These are phyloP conservation scores for Oreochromis niloticus DNA, from an alignment of 2,113 vertebrate species.

Conservation along the genomic window DNA sequence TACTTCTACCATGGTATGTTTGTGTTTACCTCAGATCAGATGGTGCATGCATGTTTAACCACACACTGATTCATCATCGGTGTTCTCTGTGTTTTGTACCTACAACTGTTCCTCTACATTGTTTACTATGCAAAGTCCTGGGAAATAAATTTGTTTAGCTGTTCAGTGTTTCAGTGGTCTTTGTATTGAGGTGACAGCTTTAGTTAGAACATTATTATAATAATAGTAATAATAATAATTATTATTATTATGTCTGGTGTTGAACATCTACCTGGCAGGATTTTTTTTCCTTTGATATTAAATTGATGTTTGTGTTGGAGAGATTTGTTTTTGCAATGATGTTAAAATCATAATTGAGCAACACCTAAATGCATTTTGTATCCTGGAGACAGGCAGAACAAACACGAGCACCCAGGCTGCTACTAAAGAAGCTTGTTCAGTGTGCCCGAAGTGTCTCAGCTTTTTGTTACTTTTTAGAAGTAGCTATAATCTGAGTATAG, in stretches of 20 bases:
- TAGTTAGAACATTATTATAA: background rate
- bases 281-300: background rate
- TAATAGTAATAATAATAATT: background rate
- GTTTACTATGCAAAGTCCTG: constrained; percentile 61
- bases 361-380: background rate
- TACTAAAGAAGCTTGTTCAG: background rate
- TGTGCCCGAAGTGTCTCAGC: accelerated
- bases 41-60: background rate
- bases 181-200: background rate
- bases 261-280: background rate
- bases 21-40: constrained; percentile 11
- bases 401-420: background rate
- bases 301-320: background rate
- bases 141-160: constrained; percentile 51
- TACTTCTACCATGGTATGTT: background rate
- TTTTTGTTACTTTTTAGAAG: background rate
- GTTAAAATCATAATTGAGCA: background rate
- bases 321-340: background rate
- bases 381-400: background rate
- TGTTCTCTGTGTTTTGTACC: background rate
- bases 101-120: background rate
- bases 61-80: background rate
- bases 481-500: background rate
- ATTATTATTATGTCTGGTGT: background rate
- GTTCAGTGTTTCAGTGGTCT: background rate